Evolutionary conservation across 2,888 invertebrate species (phyloP).

Genomic region (Serripes groenlandicus): DNA sequence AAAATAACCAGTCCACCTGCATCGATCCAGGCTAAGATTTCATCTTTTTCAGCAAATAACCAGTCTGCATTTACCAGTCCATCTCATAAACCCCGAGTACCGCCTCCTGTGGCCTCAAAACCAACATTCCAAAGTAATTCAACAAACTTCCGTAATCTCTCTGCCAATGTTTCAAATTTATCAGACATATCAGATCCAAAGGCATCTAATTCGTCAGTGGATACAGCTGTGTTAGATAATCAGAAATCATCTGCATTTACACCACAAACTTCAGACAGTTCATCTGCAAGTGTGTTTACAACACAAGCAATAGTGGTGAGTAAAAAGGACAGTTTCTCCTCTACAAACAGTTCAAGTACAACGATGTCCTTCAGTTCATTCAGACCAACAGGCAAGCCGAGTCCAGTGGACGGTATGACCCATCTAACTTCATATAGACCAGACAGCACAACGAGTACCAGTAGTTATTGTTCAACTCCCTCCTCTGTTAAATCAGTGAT

Average conservation of each 20-base stretch:
- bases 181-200: conserved; percentile 15
- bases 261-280: background rate
- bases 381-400: conserved; percentile 52
- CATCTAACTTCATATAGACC: conserved; percentile 69
- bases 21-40: conserved; percentile 55
- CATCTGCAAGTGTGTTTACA: conserved; percentile 14
- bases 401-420: conserved; percentile 43
- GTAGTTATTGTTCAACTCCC: conserved; percentile 80
- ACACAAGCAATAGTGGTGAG: conserved; percentile 58
- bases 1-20: conserved; percentile 10
- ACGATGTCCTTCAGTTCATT: conserved; percentile 71
- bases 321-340: conserved; percentile 74
- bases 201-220: background rate
- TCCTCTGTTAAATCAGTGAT: conserved; percentile 79
- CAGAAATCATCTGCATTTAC: background rate
- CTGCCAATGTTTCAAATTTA: conserved; percentile 56
- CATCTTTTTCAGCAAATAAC: conserved; percentile 34
- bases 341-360: conserved; percentile 63
- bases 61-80: conserved; percentile 68
- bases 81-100: conserved; percentile 62
- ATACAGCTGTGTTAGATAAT: background rate
- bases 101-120: conserved; percentile 57
- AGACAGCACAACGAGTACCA: conserved; percentile 79
- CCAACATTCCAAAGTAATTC: conserved; percentile 63
- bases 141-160: conserved; percentile 47